phyloP scores from a whole-genome alignment of 2,888 invertebrate genomes.

The Phengaris arion region DNA sequence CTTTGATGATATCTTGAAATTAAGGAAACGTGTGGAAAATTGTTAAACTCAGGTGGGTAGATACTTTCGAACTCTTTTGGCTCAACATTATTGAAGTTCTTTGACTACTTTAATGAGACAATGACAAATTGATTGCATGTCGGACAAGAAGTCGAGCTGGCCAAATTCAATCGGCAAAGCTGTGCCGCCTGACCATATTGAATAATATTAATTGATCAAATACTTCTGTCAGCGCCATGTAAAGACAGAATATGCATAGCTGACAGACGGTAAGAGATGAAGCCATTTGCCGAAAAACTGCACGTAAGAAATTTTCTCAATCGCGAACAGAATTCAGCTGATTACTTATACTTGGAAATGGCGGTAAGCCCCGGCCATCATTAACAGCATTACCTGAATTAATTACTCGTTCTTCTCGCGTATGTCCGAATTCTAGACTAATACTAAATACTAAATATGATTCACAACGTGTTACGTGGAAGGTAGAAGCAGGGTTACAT shows the following conservation, averaged over 20 bases:
- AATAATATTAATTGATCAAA: conserved; percentile 40
- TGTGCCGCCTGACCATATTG: conserved; percentile 35
- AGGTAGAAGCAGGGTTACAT: background rate
- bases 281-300: conserved; percentile 74
- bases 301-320: conserved; percentile 54
- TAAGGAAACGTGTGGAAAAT: background rate
- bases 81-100: background rate
- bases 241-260: conserved; percentile 39
- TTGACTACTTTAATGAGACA: conserved; percentile 18
- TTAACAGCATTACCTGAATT: conserved; percentile 72
- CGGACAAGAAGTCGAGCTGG: conserved; percentile 6
- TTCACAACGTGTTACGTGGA: background rate
- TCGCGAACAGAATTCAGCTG: conserved; percentile 70
- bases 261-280: conserved; percentile 57
- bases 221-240: conserved; percentile 38
- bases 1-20: no score
- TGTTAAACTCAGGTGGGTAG: background rate
- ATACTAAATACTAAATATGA: background rate
- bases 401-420: conserved; percentile 56
- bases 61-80: background rate
- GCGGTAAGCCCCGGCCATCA: conserved; percentile 62
- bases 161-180: conserved; percentile 27
- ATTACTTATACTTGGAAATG: conserved; percentile 77
- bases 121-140: conserved; percentile 19
- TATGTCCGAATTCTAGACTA: conserved; percentile 39